Percentiles rank a stretch among this genome's conserved stretches.
Conservation (phyloP, 35 echinoderm and acorn worm species). For the Amphiura filiformis region DNA sequence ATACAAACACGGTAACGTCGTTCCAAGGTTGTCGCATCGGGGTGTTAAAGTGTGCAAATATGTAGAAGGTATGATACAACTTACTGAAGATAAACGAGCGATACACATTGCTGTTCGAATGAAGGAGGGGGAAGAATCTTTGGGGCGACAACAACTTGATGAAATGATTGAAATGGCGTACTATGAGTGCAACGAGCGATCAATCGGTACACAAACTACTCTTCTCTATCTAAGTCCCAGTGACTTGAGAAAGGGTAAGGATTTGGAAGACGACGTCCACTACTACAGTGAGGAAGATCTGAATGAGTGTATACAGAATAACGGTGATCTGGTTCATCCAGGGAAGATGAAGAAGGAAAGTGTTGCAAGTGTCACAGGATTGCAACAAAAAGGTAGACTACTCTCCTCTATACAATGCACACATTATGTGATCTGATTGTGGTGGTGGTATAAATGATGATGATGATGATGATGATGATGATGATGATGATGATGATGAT, state of each 20-base stretch:
- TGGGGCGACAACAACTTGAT: neutral
- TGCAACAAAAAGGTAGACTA: neutral
- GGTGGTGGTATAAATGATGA: no score
- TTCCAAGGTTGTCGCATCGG: neutral
- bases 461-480: no score
- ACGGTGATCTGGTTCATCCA: neutral
- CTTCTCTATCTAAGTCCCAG: neutral
- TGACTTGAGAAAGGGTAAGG: neutral
- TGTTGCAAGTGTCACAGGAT: neutral
- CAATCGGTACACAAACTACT: neutral
- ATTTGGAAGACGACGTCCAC: neutral
- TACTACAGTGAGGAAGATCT: neutral
- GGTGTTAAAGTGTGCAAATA: neutral
- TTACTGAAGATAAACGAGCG: neutral
- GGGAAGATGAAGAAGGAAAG: neutral
- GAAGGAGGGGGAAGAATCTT: neutral
- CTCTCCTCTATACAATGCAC: no score
- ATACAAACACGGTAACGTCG: neutral
- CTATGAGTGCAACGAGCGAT: neutral
- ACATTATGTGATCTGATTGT: no score
- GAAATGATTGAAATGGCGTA: neutral
- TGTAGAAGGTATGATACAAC: neutral
- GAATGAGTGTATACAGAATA: neutral
- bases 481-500: no score
- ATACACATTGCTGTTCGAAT: neutral